Evolutionary conservation across 92 coral and sea anemone genomes (phyloP).

Genomic region (Ricordea florida): DNA sequence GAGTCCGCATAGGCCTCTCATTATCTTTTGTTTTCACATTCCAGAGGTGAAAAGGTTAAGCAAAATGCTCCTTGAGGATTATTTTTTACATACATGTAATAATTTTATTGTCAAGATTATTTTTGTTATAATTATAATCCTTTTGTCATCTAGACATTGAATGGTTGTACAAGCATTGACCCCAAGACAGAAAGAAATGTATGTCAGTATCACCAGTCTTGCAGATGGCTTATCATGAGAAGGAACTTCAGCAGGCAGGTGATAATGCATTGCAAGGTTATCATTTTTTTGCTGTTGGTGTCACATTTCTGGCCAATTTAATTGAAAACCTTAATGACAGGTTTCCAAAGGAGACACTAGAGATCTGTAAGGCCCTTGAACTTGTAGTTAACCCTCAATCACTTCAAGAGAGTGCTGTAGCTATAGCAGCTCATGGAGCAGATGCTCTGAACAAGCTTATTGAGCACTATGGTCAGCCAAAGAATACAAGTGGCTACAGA

Average conservation of each 20-base stretch:
- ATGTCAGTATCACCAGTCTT: not conserved
- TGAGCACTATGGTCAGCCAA: conserved; percentile 29
- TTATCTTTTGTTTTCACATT: too few relatives aligned
- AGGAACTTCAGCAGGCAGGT: conserved; percentile 8
- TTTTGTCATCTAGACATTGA: not conserved
- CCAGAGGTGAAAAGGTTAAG: too few relatives aligned
- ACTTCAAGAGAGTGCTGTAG: conserved; percentile 26
- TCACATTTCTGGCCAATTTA: conserved; percentile 15
- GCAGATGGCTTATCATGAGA: not conserved
- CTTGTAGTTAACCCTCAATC: conserved; percentile 21
- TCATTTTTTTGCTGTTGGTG: not conserved
- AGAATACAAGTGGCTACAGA: not conserved
- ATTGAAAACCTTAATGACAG: conserved; percentile 19
- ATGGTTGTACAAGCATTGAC: conserved; percentile 31
- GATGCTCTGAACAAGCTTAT: conserved; percentile 23
- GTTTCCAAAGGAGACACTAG: conserved; percentile 19
- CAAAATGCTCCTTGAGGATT: too few relatives aligned
- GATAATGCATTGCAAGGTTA: not conserved
- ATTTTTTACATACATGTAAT: too few relatives aligned
- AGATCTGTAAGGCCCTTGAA: conserved; percentile 19
- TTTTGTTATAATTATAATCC: too few relatives aligned
- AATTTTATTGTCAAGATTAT: too few relatives aligned
- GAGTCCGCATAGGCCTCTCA: too few relatives aligned
- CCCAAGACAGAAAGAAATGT: not conserved
- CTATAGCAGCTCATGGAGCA: conserved; percentile 22